Percentiles rank a stretch among this genome's conserved stretches.
These are phyloP conservation scores for Nibea coibor DNA, from an alignment of 2,113 vertebrate species.

Conservation along the genomic window DNA sequence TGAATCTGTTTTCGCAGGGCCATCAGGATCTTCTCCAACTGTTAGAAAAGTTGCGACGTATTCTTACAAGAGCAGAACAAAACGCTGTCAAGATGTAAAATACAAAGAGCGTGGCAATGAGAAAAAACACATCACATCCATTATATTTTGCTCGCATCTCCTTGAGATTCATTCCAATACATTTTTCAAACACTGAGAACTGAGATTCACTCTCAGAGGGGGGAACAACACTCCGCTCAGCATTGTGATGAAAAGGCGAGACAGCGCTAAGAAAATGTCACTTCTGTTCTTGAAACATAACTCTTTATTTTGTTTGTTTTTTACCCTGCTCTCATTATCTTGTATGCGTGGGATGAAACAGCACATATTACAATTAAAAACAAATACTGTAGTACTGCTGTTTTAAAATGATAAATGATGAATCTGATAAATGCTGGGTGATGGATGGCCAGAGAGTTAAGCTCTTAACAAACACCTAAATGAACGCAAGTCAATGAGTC, in stretches of 20 bases:
- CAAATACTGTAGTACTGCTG: no score
- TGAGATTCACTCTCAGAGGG: not conserved
- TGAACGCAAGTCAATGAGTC: not conserved
- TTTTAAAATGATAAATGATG: no score
- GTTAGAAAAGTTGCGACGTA: not conserved
- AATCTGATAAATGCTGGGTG: no score
- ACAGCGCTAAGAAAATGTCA: not conserved
- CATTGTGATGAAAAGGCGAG: not conserved
- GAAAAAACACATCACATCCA: not conserved
- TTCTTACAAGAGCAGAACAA: not conserved
- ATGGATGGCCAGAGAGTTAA: no score
- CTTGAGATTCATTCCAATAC: slow-evolving; percentile 16
- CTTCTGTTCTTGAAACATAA: not conserved
- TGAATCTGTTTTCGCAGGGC: not conserved
- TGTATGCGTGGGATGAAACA: not conserved
- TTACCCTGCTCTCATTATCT: no score
- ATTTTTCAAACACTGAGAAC: slow-evolving; percentile 11
- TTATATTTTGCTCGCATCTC: not conserved
- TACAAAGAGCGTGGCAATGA: no score
- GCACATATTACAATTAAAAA: not conserved
- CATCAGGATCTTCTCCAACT: not conserved
- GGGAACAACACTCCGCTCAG: not conserved
- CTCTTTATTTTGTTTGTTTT: not conserved
- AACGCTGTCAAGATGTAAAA: not conserved
- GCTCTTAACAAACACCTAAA: not conserved